Base-by-base conservation (phyloP, 2,888 invertebrate species). In the Lottia scabra region DNA sequence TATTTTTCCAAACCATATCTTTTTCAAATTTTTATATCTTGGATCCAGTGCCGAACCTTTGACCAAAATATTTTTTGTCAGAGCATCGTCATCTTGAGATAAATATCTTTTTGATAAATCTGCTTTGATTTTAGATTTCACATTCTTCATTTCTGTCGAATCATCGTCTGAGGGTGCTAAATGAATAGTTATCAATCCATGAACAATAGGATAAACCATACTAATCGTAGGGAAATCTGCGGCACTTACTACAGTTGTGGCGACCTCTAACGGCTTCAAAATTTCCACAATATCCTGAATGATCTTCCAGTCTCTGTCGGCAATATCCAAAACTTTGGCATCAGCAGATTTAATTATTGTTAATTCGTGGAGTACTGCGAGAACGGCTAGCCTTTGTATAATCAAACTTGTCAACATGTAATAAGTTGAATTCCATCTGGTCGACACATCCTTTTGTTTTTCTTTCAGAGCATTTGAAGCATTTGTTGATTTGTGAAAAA, bases 251-350 rank as follows among this genome's bases (percentile, higher is more conserved):
- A 45, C 43, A n/a, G 63, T 63, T 15, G 69, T 69, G 19, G 56
- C 71, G 13, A 71, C 38, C 38, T 71, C 30, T 38, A 71, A 44
- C n/a, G 71, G 67, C 43, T 71, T 66, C 16, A 71, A 43, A 30
- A 62, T 66, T 6, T 56, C 62, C 8, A 62, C 30, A 27, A 62
- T n/a, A 2, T 66, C 66, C 26, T 71, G 66, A 15, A 71, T 71
- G 12, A 44, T 66, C 5, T 16, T 23, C 71, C 71, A 71, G 62
- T 56, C 48, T 43, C 63, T 44, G 30, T 71, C 71, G 19, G 56
- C 15, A 10, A 71, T 19, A 27, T 71, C 71, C n/a, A 62, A 43
- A 19, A 23, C 56, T 43, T 66, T 46, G 3, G 62, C 71, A 66
- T 67, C 66, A n/a, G 66, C 19, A n/a, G 48, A 19, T 48, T 48